These are phyloP conservation scores for Acrocephalus scirpaceus DNA, from an alignment of 2,797 vertebrate species.

Conservation along the genomic window DNA sequence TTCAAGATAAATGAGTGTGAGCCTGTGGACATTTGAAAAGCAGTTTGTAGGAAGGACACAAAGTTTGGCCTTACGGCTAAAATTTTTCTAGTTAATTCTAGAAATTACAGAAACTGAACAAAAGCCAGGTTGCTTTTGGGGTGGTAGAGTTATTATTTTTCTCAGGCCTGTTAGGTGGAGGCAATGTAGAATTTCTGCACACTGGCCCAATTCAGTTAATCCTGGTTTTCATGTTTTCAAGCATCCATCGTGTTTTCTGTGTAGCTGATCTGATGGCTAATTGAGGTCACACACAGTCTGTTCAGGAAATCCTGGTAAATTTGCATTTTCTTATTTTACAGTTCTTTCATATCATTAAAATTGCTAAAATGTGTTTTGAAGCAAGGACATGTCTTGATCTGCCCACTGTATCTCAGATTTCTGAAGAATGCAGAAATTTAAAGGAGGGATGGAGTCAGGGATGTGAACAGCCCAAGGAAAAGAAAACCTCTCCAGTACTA, in stretches of 20 bases:
- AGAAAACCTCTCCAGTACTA: background rate
- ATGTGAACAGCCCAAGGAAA: background rate
- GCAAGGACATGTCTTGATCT: conserved; percentile 23
- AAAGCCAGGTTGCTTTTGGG: background rate
- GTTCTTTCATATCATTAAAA: background rate
- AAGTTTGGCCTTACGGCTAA: background rate
- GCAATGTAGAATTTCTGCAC: background rate
- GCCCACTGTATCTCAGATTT: background rate
- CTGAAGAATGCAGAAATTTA: background rate
- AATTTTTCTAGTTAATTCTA: background rate
- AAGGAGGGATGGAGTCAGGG: background rate
- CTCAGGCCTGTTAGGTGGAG: background rate
- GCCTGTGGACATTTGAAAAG: background rate
- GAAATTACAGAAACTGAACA: background rate
- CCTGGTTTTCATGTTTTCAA: background rate
- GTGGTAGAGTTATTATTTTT: background rate
- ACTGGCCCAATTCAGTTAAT: background rate
- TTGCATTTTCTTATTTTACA: background rate
- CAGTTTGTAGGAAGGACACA: background rate
- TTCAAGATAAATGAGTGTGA: background rate
- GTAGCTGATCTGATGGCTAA: background rate
- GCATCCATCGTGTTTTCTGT: background rate
- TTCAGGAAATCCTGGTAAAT: background rate
- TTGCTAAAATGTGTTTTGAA: background rate
- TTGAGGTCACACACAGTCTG: background rate